phyloP scores from a whole-genome alignment of 2,888 invertebrate species.

The Nycteola revayana region DNA sequence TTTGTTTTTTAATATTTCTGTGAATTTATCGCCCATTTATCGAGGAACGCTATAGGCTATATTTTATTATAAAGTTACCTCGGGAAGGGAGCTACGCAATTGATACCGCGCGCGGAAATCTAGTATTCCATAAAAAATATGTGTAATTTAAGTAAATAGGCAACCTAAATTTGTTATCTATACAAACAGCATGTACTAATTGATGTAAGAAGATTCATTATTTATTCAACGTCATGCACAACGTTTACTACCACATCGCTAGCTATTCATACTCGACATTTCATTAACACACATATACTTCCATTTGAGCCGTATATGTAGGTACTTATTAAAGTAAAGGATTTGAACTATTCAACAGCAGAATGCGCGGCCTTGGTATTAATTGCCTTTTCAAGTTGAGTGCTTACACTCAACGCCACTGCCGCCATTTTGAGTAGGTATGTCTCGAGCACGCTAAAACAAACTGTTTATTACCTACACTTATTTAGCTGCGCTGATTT shows the following conservation, averaged over 20 bases:
- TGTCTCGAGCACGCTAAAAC: conserved; percentile 21
- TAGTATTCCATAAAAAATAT: no score
- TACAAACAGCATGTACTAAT: no score
- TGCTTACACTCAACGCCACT: conserved; percentile 24
- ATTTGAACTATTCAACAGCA: conserved; percentile 30
- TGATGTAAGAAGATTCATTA: conserved; percentile 56
- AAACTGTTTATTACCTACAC: conserved; percentile 22
- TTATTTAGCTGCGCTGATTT: conserved; percentile 6
- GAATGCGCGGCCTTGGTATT: conserved; percentile 26
- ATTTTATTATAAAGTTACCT: no score
- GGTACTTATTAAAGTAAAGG: conserved; percentile 22
- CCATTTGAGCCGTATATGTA: conserved; percentile 40
- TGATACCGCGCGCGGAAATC: no score
- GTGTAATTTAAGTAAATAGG: no score
- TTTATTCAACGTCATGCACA: conserved; percentile 65
- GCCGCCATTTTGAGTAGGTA: conserved; percentile 27
- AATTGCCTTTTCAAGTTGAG: conserved; percentile 35
- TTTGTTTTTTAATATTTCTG: no score
- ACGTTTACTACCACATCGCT: no score
- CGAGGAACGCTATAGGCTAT: no score
- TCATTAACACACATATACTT: conserved; percentile 62
- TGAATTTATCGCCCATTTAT: no score
- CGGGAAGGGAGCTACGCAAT: no score
- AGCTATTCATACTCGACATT: conserved; percentile 52
- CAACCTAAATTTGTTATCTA: no score